Evolutionary conservation across 2,113 vertebrate species (phyloP), one percentile per base, ranked within the genome.

Genomic region (Nipponia nippon): DNA sequence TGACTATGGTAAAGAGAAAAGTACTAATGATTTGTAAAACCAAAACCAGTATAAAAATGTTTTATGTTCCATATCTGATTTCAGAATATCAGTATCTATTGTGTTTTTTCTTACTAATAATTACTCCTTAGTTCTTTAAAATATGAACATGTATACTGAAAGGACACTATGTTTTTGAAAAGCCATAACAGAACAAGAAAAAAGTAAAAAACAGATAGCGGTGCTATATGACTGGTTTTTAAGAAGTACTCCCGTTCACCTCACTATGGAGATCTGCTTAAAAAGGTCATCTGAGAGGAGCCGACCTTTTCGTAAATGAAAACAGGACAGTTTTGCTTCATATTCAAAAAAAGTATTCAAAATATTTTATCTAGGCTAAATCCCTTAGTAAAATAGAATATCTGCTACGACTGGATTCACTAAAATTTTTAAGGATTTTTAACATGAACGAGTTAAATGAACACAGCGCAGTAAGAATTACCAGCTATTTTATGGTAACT

Each of bases 361-460:
- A 82, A 83, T 93, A 94, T 89, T 96, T 93, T 95, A 89, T 84
- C 81, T 90, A 76, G 96, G 61, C 20, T 89, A 87, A 67, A 93
- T 66, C 21, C 89, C 17, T 49, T 49, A 32, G 25, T 49, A 90
- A 90, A 92, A 89, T 11, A 63, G 55, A 85, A 13, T 46, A 87
- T 13, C 34, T 77, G 30, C 55, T 80, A 52, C 71, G 80, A 15
- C 36, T 52, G 27, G 46, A 62, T 91, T 89, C 44, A 23, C 21
- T 23, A 23, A 56, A 52, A 55, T 16, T 25, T 34, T 59, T 71
- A 34, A 70, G 32, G 11, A 34, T 44, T 65, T 85, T 83, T 27
- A 58, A 3, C 13, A 12, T 10, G 17, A 58, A 22, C 2, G 5
- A 69, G 11, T 36, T 32, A 49, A 38, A 65, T 13, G 20, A 72